These are phyloP conservation scores for Muntiacus muntjak DNA, from an alignment of 2,113 vertebrate species.

Conservation along the genomic window DNA sequence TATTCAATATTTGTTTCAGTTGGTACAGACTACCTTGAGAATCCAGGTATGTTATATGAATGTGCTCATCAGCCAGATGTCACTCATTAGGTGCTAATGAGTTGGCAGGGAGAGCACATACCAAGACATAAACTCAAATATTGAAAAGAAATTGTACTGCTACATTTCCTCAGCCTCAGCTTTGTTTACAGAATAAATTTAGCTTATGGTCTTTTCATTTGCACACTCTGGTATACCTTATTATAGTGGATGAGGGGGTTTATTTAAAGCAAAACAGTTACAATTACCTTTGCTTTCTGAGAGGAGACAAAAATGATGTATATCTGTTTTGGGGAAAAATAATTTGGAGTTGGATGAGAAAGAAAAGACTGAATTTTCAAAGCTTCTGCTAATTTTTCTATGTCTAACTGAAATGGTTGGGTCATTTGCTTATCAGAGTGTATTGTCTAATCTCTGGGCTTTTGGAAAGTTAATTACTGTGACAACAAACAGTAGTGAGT, in stretches of 20 bases:
- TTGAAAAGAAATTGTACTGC: background rate
- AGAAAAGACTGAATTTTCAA: background rate
- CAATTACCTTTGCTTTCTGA: background rate
- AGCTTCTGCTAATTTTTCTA: background rate
- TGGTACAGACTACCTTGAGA: background rate
- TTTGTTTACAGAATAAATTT: background rate
- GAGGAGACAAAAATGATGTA: background rate
- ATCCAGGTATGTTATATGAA: background rate
- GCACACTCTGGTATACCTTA: background rate
- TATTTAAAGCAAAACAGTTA: background rate
- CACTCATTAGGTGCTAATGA: background rate
- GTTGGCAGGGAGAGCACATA: background rate
- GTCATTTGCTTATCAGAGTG: slow-evolving; percentile 7
- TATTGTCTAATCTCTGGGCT: background rate
- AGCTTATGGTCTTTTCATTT: background rate
- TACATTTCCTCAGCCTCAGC: background rate
- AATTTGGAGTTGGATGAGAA: background rate
- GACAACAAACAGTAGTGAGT: background rate
- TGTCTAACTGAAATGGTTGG: background rate
- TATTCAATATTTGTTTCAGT: background rate
- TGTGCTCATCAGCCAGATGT: background rate
- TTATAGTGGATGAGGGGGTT: background rate
- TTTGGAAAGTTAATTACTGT: background rate
- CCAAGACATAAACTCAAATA: background rate
- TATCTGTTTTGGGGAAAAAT: background rate